phyloP scores from a whole-genome alignment of 2,888 invertebrate species.

The Tinea pellionella region DNA sequence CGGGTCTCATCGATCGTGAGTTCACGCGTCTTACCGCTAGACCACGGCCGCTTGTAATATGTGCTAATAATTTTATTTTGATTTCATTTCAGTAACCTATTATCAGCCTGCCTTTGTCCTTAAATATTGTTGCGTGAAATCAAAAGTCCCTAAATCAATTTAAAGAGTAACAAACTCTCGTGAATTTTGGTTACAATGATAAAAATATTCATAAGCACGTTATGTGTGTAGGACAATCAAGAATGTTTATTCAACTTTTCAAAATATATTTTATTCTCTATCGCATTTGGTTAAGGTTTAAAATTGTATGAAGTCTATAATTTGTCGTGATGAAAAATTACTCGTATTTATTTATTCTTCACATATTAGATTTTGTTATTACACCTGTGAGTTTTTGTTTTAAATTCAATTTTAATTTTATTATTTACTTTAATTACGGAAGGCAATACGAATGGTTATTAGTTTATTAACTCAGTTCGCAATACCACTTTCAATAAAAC shows the following conservation, averaged over 20 bases:
- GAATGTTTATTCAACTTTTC: neutral
- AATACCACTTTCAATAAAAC: no score
- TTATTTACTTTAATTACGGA: no score
- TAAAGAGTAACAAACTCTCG: neutral
- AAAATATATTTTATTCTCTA: neutral
- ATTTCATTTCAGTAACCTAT: no score
- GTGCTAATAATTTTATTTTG: no score
- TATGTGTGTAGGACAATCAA: neutral
- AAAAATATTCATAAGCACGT: conserved; percentile 39
- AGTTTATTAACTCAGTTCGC: no score
- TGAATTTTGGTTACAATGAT: conserved; percentile 21
- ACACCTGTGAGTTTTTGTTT: neutral
- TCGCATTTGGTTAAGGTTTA: neutral
- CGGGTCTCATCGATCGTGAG: no score
- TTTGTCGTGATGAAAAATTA: neutral
- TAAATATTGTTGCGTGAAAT: no score
- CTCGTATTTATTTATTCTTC: neutral
- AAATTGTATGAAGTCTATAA: neutral
- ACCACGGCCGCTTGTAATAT: no score
- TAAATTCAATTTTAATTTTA: no score
- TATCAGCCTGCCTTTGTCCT: no score
- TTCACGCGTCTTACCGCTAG: no score
- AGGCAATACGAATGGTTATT: no score
- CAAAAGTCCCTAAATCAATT: neutral
- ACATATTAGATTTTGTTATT: neutral